Evolutionary conservation across 2,888 invertebrate species (phyloP).

Genomic region (Pollenia angustigena): DNA sequence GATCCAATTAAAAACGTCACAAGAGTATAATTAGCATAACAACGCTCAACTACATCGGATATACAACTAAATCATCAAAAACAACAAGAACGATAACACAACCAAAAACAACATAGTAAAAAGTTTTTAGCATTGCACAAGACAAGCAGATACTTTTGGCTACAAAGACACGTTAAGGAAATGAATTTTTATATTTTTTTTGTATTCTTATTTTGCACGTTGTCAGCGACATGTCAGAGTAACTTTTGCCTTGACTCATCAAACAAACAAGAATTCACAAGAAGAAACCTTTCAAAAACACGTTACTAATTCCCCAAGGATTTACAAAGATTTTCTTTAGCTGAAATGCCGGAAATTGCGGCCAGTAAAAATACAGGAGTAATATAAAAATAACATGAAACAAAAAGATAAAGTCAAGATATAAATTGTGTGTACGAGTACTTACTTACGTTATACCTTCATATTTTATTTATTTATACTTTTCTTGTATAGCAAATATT

Average conservation of each 20-base stretch:
- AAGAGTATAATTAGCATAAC: slow-evolving; percentile 81
- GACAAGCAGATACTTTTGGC: slow-evolving; percentile 44
- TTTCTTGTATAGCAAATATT: neutral
- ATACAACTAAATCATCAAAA: slow-evolving; percentile 75
- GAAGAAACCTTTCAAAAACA: slow-evolving; percentile 69
- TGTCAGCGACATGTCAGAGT: slow-evolving; percentile 55
- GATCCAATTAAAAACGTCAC: slow-evolving; percentile 82
- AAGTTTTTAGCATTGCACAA: slow-evolving; percentile 22
- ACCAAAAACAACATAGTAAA: slow-evolving; percentile 2
- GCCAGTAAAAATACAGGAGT: slow-evolving; percentile 47
- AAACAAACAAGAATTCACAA: slow-evolving; percentile 61
- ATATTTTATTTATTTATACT: neutral
- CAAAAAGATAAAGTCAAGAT: neutral
- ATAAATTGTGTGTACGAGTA: neutral
- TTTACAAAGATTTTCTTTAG: slow-evolving; percentile 55
- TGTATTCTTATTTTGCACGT: neutral
- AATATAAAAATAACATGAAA: neutral
- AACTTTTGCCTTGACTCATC: slow-evolving; percentile 48
- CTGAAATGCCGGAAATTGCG: slow-evolving; percentile 73
- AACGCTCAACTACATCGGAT: slow-evolving; percentile 56
- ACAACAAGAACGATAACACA: neutral
- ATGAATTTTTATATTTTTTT: slow-evolving; percentile 48
- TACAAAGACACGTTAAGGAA: slow-evolving; percentile 64
- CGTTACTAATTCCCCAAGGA: slow-evolving; percentile 59
- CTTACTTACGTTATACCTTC: neutral